Evolutionary conservation across 2,797 vertebrate species (phyloP).

Genomic region (Phrynocephalus forsythii): DNA sequence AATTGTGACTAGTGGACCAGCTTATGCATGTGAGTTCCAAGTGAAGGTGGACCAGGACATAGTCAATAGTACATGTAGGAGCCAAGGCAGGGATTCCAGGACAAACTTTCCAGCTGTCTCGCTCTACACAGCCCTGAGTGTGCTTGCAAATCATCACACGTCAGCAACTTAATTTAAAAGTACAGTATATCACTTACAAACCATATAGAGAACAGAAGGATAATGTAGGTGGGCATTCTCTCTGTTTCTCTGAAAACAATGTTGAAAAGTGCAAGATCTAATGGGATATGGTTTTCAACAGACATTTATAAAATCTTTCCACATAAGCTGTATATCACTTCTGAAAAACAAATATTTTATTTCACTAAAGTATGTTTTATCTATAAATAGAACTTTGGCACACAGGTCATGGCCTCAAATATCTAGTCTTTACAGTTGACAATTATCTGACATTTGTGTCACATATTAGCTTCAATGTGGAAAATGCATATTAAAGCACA

Average conservation of each 20-base stretch:
- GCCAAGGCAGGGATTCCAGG: background rate
- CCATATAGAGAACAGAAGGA: background rate
- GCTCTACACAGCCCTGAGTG: background rate
- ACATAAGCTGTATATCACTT: constrained; percentile 23
- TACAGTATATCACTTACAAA: background rate
- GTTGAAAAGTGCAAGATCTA: constrained; percentile 11
- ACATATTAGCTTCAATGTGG: background rate
- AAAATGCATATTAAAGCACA: background rate
- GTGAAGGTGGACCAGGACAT: background rate
- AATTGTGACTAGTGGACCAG: background rate
- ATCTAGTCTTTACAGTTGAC: background rate
- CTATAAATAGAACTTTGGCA: background rate
- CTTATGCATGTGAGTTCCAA: no score
- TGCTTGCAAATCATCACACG: background rate
- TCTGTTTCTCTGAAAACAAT: constrained; percentile 1
- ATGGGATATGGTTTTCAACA: constrained; percentile 9
- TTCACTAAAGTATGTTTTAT: background rate
- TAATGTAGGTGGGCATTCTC: background rate
- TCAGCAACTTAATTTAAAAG: background rate
- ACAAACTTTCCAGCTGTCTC: background rate
- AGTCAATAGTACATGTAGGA: no score
- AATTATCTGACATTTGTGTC: background rate
- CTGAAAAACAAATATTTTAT: constrained; percentile 25
- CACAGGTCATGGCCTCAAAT: background rate
- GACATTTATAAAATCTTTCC: constrained; percentile 13